These are phyloP conservation scores for Pilophorus perplexus DNA, from an alignment of 2,888 invertebrate genomes.

Conservation along the genomic window DNA sequence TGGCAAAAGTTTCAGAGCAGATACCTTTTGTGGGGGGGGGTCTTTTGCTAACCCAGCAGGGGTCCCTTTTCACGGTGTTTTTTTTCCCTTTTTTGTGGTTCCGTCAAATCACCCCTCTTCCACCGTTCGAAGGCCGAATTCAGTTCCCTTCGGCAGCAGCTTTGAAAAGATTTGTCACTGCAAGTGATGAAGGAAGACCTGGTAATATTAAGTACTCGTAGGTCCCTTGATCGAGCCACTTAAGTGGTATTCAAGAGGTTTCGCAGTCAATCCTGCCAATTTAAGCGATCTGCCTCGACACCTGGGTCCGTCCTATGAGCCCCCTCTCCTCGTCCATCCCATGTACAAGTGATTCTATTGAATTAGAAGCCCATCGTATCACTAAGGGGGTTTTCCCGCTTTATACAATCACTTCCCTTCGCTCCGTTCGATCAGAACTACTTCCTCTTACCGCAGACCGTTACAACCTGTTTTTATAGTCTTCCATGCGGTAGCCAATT, in stretches of 20 bases:
- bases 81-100: conserved; percentile 7
- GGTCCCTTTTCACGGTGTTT: neutral
- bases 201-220: conserved; percentile 6
- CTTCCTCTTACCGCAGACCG: too few relatives aligned
- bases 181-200: neutral
- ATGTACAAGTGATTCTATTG: too few relatives aligned
- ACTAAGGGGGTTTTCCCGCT: too few relatives aligned
- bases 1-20: conserved; percentile 22
- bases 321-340: too few relatives aligned
- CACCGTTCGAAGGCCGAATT: too few relatives aligned
- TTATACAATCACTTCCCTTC: too few relatives aligned
- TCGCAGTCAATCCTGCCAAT: conserved; percentile 32
- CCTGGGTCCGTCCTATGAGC: too few relatives aligned
- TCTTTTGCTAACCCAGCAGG: conserved; percentile 17
- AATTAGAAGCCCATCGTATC: too few relatives aligned
- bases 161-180: conserved; percentile 30
- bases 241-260: conserved; percentile 29
- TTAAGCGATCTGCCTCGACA: conserved; percentile 15
- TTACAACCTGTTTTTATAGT: too few relatives aligned
- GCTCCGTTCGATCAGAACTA: too few relatives aligned
- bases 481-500: too few relatives aligned
- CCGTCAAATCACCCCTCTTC: neutral
- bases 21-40: conserved; percentile 12
- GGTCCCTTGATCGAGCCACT: conserved; percentile 15
- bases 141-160: neutral